phyloP scores from a whole-genome alignment of 2,797 vertebrate genomes.

The Australoheros facetus region DNA sequence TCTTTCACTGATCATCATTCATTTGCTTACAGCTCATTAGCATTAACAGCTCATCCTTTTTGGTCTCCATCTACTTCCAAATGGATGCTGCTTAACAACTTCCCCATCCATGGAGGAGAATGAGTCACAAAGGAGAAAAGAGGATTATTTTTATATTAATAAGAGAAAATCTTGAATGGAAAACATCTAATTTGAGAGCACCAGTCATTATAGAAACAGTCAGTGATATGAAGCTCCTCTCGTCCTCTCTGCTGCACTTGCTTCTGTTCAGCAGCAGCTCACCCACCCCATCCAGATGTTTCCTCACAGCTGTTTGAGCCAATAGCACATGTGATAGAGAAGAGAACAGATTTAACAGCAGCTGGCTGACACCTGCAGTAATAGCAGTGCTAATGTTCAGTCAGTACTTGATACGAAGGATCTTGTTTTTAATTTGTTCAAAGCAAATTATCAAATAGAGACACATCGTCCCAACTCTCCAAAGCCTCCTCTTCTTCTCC shows the following conservation, averaged over 20 bases:
- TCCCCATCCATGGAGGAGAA: slow-evolving; percentile 39
- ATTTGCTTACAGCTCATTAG: slow-evolving; percentile 56
- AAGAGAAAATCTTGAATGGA: not conserved
- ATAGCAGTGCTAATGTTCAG: not conserved
- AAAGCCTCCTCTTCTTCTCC: slow-evolving; percentile 49
- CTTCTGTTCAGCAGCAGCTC: slow-evolving; percentile 66
- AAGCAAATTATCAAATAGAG: not conserved
- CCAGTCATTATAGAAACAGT: slow-evolving; percentile 8
- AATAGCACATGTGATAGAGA: slow-evolving; percentile 65
- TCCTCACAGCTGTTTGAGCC: slow-evolving; percentile 61
- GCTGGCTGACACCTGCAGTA: not conserved
- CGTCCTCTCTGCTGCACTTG: slow-evolving; percentile 66
- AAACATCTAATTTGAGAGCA: slow-evolving; percentile 5
- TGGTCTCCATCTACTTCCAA: slow-evolving; percentile 38
- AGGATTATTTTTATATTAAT: slow-evolving; percentile 16
- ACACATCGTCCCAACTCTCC: not conserved
- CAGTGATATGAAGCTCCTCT: slow-evolving; percentile 13
- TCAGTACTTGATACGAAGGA: not conserved
- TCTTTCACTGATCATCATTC: slow-evolving; percentile 53
- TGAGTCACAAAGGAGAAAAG: slow-evolving; percentile 52
- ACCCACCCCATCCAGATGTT: slow-evolving; percentile 51
- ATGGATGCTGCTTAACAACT: slow-evolving; percentile 50
- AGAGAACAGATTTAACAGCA: slow-evolving; percentile 15
- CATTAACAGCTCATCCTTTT: slow-evolving; percentile 59
- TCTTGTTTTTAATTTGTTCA: not conserved